Conservation (phyloP, 2,113 vertebrate genomes). For the Loxodonta africana region DNA sequence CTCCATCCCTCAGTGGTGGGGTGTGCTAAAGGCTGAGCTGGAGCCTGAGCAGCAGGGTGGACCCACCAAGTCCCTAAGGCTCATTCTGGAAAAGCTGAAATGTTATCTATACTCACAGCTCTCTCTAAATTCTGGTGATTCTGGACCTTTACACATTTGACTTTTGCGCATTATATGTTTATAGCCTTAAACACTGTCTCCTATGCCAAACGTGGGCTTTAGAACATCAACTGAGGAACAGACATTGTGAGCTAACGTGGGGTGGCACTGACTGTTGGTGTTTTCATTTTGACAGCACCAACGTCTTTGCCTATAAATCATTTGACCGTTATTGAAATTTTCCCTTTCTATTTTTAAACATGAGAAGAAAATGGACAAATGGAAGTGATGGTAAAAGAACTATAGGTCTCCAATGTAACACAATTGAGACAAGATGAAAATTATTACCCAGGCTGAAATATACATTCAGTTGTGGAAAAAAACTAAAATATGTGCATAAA, state of each 20-base stretch:
- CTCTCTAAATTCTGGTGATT: constrained; percentile 51
- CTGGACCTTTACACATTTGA: background rate
- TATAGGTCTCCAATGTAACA: background rate
- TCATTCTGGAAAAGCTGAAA: background rate
- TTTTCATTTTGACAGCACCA: background rate
- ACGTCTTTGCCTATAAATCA: background rate
- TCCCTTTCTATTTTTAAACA: background rate
- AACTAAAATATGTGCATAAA: background rate
- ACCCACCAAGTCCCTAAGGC: background rate
- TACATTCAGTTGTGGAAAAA: background rate
- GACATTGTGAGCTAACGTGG: rapidly evolving
- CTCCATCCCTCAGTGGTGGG: background rate
- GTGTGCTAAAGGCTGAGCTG: background rate
- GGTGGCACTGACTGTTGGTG: background rate
- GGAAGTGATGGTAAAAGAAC: background rate
- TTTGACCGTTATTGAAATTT: background rate
- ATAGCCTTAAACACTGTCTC: background rate
- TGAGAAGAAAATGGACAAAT: constrained; percentile 7
- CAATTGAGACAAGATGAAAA: background rate
- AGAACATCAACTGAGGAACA: background rate
- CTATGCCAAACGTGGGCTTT: background rate
- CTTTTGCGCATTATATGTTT: background rate
- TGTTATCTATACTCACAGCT: constrained; percentile 46
- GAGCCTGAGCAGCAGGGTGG: background rate
- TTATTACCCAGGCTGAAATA: constrained; percentile 28